Base-by-base conservation (phyloP, 2,888 invertebrate genomes). In the Sminthurides aquaticus region DNA sequence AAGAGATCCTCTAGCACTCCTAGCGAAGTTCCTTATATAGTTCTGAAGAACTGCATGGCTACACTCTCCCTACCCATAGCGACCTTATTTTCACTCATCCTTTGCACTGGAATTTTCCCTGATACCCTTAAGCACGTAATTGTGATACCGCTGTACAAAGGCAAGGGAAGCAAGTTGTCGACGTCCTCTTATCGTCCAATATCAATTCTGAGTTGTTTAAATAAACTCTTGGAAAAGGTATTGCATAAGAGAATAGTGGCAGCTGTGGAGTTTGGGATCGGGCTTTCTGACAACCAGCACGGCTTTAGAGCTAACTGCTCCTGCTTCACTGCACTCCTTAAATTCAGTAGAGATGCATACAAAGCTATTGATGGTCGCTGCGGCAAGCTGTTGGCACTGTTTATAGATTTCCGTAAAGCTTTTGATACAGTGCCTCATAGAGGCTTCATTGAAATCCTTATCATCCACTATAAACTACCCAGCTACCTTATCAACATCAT, bases 181-280 rank as follows among this genome's bases (percentile, higher is more conserved):
- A 24, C 67, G 20, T 55, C 52, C 8, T 70, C 67, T 48, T 73
- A 72, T 57, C 61, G 71, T 20, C 71, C 71, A 15, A 72, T 73
- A n/a, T 65, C 65, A 24, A 64, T 67, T n/a, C 65, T 67, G 24
- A 48, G 52, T 52, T 49, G 52, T 11, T 58, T 69, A 25, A 65
- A 67, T 49, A 72, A 74, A 68, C 49, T 71, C n/a, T 68, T 74
- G 52, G 74, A 73, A 57, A 67, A n/a, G n/a, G n/a, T n/a, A n/a
- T 57, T 68, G 24, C 34, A 62, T 22, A 24, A 26, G n/a, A 65
- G 67, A 60, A 29, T 71, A 3, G 29, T 58, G 25, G 8, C n/a
- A n/a, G n/a, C n/a, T n/a, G n/a, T n/a, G n/a, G n/a, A n/a, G n/a
- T n/a, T n/a, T n/a, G n/a, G n/a, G n/a, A 26, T 24, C n/a, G 24